Conservation (phyloP, 2,888 invertebrate genomes). For the Mythimna vitellina region DNA sequence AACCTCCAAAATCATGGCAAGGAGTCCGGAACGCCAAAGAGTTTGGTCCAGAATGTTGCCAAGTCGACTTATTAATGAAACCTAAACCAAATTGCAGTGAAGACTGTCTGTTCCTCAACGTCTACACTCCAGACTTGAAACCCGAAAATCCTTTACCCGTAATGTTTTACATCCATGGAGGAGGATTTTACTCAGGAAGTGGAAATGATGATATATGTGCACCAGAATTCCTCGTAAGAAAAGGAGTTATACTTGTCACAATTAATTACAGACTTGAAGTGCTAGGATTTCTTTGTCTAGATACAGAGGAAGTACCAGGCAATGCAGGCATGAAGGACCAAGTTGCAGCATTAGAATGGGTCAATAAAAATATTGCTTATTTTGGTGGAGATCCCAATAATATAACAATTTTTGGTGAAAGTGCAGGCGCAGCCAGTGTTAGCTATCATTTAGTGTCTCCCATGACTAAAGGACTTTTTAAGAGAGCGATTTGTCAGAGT, state of each 20-base stretch:
- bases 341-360: conserved; percentile 77
- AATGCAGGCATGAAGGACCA: conserved; percentile 81
- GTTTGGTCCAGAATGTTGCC: conserved; percentile 73
- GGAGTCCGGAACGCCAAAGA: conserved; percentile 74
- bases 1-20: conserved; percentile 72
- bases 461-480: conserved; percentile 78
- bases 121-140: conserved; percentile 74
- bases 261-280: conserved; percentile 78
- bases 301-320: conserved; percentile 76
- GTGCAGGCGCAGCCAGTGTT: conserved; percentile 74
- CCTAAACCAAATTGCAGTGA: conserved; percentile 65
- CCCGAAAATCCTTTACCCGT: conserved; percentile 70
- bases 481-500: conserved; percentile 92
- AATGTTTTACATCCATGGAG: conserved; percentile 79
- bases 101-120: conserved; percentile 79
- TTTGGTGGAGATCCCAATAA: conserved; percentile 76
- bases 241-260: conserved; percentile 76
- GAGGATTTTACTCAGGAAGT: conserved; percentile 72
- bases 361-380: conserved; percentile 68
- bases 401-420: conserved; percentile 76
- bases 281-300: conserved; percentile 76
- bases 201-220: conserved; percentile 73
- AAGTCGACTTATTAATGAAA: conserved; percentile 56
- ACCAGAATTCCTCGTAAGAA: conserved; percentile 75
- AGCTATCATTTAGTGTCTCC: conserved; percentile 76